Conservation (phyloP, 2,113 vertebrate species). For the Microtus montanus region DNA sequence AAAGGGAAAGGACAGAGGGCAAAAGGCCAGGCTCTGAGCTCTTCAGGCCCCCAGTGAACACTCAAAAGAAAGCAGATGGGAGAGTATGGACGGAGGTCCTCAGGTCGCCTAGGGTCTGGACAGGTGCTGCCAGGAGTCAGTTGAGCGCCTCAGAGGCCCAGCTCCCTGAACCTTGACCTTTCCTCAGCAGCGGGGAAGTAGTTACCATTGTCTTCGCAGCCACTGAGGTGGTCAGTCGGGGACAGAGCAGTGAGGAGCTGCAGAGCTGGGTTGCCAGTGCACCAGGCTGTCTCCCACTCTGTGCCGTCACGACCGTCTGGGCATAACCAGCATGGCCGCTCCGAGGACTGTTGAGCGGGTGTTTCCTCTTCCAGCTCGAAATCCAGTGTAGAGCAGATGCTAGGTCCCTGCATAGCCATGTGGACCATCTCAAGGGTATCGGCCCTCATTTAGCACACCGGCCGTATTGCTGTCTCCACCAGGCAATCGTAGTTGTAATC, state of each 20-base stretch:
- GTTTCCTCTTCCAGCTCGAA: neutral
- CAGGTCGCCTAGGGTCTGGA: neutral
- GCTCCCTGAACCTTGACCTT: no score
- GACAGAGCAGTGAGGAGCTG: neutral
- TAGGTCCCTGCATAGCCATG: neutral
- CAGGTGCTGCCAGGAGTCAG: neutral
- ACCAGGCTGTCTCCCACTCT: accelerated
- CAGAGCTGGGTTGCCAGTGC: neutral
- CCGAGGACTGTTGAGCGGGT: neutral
- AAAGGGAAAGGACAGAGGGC: neutral
- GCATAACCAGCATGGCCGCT: neutral
- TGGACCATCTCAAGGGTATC: neutral
- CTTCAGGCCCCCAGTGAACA: neutral
- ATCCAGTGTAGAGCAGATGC: no score
- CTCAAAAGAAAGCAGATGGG: neutral
- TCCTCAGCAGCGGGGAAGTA: accelerated
- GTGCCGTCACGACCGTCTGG: neutral
- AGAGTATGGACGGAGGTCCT: neutral
- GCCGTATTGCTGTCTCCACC: accelerated
- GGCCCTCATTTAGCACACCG: no score
- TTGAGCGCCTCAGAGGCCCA: neutral
- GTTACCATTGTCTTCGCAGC: no score
- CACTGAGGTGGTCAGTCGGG: neutral
- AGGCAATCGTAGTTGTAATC: neutral
- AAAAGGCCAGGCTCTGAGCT: neutral